These are phyloP conservation scores for Synaphobranchus kaupii DNA, from an alignment of 2,797 vertebrate genomes.

Conservation along the genomic window DNA sequence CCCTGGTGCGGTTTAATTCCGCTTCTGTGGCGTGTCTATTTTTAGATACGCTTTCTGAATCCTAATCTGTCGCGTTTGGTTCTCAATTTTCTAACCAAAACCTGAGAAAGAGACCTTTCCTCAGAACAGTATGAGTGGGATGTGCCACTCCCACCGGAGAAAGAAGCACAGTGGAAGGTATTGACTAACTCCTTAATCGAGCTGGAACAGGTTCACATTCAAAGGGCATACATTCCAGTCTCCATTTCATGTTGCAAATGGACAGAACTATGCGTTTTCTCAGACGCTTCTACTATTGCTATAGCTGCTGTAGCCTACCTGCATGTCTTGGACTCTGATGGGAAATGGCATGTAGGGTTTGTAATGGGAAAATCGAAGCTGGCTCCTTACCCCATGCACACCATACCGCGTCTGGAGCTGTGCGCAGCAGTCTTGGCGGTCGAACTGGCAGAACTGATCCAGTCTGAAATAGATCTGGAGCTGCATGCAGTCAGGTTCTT, in stretches of 20 bases:
- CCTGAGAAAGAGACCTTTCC: too few relatives aligned
- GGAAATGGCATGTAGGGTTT: conserved; percentile 10
- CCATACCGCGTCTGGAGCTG: conserved; percentile 18
- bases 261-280: conserved; percentile 28
- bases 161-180: neutral
- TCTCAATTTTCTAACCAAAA: too few relatives aligned
- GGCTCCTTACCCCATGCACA: neutral
- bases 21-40: too few relatives aligned
- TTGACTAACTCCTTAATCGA: neutral
- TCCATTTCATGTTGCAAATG: neutral
- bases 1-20: too few relatives aligned
- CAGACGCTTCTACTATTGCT: conserved; percentile 27
- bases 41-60: too few relatives aligned
- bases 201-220: neutral
- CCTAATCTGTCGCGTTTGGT: too few relatives aligned
- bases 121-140: conserved; percentile 8
- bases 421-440: conserved; percentile 21
- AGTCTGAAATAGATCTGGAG: conserved; percentile 7
- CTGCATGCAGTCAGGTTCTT: conserved; percentile 7
- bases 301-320: neutral
- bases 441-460: conserved; percentile 18
- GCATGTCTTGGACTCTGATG: neutral
- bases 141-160: neutral
- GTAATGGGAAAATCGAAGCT: conserved; percentile 21
- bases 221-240: neutral